phyloP scores from a whole-genome alignment of 2,113 vertebrate genomes.

The Edolisoma coerulescens region DNA sequence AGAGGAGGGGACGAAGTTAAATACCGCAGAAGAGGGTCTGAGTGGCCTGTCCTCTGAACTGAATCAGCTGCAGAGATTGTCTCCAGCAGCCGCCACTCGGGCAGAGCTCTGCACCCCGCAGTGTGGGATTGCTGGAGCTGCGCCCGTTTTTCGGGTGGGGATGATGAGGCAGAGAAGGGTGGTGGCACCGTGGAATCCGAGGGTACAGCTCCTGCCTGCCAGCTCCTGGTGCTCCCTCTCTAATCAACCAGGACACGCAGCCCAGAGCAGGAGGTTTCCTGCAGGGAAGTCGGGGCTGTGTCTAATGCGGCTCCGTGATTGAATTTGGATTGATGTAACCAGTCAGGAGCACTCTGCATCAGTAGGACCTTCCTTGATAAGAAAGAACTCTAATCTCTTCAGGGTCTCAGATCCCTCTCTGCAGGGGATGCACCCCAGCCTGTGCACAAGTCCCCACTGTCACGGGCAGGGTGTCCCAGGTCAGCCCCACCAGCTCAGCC shows the following conservation, averaged over 20 bases:
- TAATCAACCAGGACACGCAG: background rate
- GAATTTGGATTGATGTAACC: background rate
- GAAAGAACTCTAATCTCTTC: background rate
- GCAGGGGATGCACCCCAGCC: background rate
- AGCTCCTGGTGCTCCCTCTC: background rate
- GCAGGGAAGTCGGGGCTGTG: background rate
- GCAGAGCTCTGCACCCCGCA: background rate
- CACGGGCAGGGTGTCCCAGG: background rate
- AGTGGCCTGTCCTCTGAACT: background rate
- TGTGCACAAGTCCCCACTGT: fast-evolving
- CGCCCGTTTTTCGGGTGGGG: background rate
- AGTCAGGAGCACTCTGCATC: background rate
- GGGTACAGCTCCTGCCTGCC: background rate
- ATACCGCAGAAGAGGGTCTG: background rate
- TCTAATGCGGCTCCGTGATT: background rate
- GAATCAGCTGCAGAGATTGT: background rate
- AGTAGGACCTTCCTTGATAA: background rate
- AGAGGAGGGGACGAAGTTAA: background rate
- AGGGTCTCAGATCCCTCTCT: background rate
- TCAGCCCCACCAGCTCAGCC: fast-evolving
- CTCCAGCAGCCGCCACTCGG: fast-evolving
- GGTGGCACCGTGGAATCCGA: fast-evolving
- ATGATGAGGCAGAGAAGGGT: background rate
- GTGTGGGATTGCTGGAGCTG: background rate
- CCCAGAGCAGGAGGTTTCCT: background rate